Evolutionary conservation across 2,113 vertebrate genomes (phyloP).

Genomic region (Pelodiscus sinensis): DNA sequence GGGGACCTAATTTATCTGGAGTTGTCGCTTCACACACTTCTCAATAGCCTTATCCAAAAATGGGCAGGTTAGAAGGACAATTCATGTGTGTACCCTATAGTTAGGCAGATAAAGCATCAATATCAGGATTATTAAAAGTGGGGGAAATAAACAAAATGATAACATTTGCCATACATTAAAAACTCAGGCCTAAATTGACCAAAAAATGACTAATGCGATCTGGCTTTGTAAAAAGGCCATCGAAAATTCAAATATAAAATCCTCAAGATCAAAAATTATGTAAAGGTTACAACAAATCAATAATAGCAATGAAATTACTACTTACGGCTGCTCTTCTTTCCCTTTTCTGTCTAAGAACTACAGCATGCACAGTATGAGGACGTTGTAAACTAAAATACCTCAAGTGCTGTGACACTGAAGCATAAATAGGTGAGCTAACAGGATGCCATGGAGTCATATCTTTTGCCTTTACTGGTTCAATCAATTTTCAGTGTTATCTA

Average conservation of each 20-base stretch:
- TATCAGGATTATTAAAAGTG: too few species aligned
- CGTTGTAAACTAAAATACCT: background rate
- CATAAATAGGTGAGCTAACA: background rate
- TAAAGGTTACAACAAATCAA: background rate
- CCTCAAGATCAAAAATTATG: rapidly evolving
- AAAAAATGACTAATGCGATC: background rate
- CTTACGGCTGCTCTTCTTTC: background rate
- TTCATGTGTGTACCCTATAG: too few species aligned
- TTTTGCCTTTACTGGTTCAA: background rate
- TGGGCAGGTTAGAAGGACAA: too few species aligned
- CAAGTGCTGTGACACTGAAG: background rate
- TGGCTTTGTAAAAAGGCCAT: background rate
- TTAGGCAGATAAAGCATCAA: too few species aligned
- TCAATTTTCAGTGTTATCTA: background rate
- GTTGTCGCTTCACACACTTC: too few species aligned
- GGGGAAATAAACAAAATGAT: too few species aligned
- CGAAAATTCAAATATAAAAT: background rate
- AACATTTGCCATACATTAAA: too few species aligned
- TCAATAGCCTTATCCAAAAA: too few species aligned
- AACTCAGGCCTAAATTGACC: too few species aligned
- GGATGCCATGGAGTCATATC: background rate
- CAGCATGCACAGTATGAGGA: background rate
- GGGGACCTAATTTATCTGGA: too few species aligned
- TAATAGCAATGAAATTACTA: background rate
- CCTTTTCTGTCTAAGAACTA: background rate